These are phyloP conservation scores for Gnathonemus longibarbis DNA, from an alignment of 2,113 vertebrate genomes.

Conservation along the genomic window DNA sequence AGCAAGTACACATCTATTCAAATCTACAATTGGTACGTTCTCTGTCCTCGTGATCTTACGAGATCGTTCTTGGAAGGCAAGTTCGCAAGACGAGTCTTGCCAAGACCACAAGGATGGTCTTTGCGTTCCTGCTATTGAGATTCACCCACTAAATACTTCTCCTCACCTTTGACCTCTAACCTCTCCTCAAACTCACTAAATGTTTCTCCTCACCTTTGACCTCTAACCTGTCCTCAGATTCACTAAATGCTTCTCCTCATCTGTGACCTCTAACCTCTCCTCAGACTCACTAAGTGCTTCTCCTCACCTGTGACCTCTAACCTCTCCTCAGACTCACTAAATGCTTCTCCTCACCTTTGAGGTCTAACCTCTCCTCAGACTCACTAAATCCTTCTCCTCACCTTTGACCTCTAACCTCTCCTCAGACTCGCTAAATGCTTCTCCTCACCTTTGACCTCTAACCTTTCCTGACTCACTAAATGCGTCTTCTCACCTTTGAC, in stretches of 20 bases:
- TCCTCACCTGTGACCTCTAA: not conserved
- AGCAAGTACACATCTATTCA: too few species aligned
- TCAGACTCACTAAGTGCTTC: conserved; percentile 9
- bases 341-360: too few species aligned
- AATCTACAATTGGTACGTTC: too few species aligned
- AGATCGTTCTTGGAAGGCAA: too few species aligned
- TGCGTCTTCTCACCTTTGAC: not conserved
- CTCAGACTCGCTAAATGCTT: conserved; percentile 18
- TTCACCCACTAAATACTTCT: conserved; percentile 28
- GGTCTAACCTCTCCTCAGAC: too few species aligned
- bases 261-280: conserved; percentile 31
- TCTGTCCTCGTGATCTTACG: too few species aligned
- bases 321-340: too few species aligned
- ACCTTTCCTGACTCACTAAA: not conserved
- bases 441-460: not conserved
- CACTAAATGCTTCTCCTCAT: conserved; percentile 25
- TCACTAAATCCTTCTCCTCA: too few species aligned
- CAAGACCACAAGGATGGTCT: too few species aligned
- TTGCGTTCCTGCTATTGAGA: too few species aligned
- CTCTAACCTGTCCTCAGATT: not conserved
- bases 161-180: conserved; percentile 38
- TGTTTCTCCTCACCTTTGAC: conserved; percentile 13
- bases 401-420: conserved; percentile 26
- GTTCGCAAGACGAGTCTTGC: too few species aligned
- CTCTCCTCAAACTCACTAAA: conserved; percentile 13